These are phyloP conservation scores for Aspidiotus destructor DNA, from an alignment of 2,888 invertebrate species.

Conservation along the genomic window DNA sequence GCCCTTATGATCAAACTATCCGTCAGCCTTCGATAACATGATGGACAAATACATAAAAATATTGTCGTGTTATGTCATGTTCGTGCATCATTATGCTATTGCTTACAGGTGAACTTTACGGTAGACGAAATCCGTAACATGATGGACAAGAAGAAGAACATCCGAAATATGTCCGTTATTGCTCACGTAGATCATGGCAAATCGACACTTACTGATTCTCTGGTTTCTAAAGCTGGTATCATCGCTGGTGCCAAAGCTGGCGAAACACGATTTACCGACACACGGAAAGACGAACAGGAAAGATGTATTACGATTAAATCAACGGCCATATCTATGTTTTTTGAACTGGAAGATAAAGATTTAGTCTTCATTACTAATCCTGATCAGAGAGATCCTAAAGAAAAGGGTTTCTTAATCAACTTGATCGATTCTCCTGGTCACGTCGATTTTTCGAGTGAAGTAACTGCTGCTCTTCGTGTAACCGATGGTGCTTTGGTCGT, in stretches of 20 bases:
- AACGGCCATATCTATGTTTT: constrained; percentile 99
- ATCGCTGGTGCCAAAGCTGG: constrained; percentile 98
- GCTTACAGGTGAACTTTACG: constrained; percentile 93
- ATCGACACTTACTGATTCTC: constrained; percentile 97
- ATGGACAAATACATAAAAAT: background rate
- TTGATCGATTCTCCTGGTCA: constrained; percentile 99
- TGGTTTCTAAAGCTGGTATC: constrained; percentile 99
- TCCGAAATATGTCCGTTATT: constrained; percentile 99
- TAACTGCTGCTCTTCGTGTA: constrained; percentile 98
- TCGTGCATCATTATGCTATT: background rate
- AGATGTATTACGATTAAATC: constrained; percentile 99
- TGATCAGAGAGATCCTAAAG: constrained; percentile 81
- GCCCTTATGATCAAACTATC: background rate
- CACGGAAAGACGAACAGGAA: constrained; percentile 99
- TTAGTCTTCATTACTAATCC: constrained; percentile 81
- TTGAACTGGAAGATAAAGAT: constrained; percentile 92
- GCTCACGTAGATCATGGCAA: constrained; percentile 99
- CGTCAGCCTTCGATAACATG: no score
- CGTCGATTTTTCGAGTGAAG: constrained; percentile 99
- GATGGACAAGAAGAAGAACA: constrained; percentile 99
- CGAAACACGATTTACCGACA: constrained; percentile 98
- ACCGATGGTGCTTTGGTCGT: constrained; percentile 99
- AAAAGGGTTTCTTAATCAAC: constrained; percentile 97
- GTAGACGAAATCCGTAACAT: constrained; percentile 98
- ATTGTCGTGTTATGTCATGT: background rate